Conservation (phyloP, 1,140 invertebrate genomes). For the Lerema accius region DNA sequence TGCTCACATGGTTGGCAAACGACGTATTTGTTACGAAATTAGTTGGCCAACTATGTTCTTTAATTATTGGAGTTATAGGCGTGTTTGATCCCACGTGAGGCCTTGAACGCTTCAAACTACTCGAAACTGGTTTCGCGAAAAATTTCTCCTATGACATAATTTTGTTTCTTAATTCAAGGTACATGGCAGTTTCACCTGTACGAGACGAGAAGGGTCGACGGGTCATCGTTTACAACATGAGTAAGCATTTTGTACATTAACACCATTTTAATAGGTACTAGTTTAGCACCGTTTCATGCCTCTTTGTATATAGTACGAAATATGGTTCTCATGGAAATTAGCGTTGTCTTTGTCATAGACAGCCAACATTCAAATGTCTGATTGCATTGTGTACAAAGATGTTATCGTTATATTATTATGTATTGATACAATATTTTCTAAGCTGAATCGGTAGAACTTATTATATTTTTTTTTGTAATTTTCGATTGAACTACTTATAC, state of each 20-base stretch:
- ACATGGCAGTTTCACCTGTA: constrained; percentile 88
- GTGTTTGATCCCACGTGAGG: constrained; percentile 32
- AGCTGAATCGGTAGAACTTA: too few relatives aligned
- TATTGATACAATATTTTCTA: too few relatives aligned
- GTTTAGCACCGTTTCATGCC: too few relatives aligned
- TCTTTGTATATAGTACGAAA: too few relatives aligned
- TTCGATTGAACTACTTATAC: too few relatives aligned
- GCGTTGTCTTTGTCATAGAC: too few relatives aligned
- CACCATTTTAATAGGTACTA: too few relatives aligned
- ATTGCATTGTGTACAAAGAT: too few relatives aligned
- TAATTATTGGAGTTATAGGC: constrained; percentile 11
- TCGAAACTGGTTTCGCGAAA: constrained; percentile 46
- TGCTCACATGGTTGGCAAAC: constrained; percentile 9
- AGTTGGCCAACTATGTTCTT: constrained; percentile 38
- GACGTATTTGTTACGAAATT: not conserved
- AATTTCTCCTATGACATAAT: constrained; percentile 50
- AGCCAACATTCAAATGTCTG: too few relatives aligned
- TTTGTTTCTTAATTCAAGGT: constrained; percentile 77
- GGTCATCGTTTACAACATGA: constrained; percentile 86
- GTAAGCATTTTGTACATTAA: constrained; percentile 82
- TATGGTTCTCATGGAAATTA: too few relatives aligned
- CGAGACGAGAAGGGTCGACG: constrained; percentile 87
- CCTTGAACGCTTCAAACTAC: constrained; percentile 48
- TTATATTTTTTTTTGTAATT: too few relatives aligned
- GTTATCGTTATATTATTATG: too few relatives aligned